Conservation (phyloP, 92 coral and sea anemone genomes). For the Heliopora coerulea region DNA sequence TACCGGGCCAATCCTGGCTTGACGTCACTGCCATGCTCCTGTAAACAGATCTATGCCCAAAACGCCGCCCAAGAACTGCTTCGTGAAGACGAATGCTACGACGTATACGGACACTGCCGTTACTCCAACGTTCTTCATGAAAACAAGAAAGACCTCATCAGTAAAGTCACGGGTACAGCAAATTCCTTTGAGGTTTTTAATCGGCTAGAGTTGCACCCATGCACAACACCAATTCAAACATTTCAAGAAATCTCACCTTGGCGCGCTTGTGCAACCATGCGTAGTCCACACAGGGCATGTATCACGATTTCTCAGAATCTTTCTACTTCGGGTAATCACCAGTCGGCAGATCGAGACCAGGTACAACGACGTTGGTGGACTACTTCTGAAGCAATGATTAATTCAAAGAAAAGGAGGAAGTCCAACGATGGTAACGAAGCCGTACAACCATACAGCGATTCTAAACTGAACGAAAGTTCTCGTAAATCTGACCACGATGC, state of each 20-base stretch:
- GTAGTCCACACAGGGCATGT: conserved; percentile 16
- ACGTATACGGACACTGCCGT: conserved; percentile 1
- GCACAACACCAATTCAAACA: not conserved
- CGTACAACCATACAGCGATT: conserved; percentile 28
- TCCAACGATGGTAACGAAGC: conserved; percentile 4
- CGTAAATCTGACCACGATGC: conserved; percentile 18
- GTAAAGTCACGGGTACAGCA: not conserved
- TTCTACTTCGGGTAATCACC: not conserved
- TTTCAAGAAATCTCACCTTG: conserved; percentile 26
- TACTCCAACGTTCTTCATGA: conserved; percentile 9
- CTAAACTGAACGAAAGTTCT: conserved; percentile 23
- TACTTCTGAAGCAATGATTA: conserved; percentile 2
- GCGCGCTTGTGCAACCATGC: conserved; percentile 24
- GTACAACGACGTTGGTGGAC: conserved; percentile 22
- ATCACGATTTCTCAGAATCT: not conserved
- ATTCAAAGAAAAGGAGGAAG: conserved; percentile 11
- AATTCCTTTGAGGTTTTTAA: not conserved
- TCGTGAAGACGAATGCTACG: conserved; percentile 27
- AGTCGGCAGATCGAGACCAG: not conserved
- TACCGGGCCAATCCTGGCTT: conserved; percentile 31
- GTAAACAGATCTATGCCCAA: conserved; percentile 50
- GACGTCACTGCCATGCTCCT: conserved; percentile 59
- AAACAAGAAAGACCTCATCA: not conserved
- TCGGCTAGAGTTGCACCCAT: conserved; percentile 1
- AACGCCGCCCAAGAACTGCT: conserved; percentile 59